Conservation (phyloP, 2,888 invertebrate species). For the Plagodis pulveraria region DNA sequence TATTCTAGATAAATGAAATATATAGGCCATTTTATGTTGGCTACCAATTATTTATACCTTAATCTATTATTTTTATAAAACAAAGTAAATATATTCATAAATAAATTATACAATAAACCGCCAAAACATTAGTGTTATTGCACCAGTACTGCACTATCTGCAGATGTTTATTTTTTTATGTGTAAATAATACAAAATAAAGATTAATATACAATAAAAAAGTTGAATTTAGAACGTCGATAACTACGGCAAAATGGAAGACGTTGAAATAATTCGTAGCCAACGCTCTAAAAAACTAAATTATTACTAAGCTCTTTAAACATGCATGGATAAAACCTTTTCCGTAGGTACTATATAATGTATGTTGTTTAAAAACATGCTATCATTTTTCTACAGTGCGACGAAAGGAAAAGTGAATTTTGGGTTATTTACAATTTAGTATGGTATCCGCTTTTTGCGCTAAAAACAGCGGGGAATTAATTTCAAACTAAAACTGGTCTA, state of each 20-base stretch:
- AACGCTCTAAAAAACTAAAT: slow-evolving; percentile 71
- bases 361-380: slow-evolving; percentile 32
- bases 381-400: slow-evolving; percentile 36
- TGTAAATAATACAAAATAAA: slow-evolving; percentile 34
- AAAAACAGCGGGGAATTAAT: background rate
- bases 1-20: slow-evolving; percentile 58
- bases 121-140: slow-evolving; percentile 73
- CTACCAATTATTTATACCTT: slow-evolving; percentile 78
- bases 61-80: slow-evolving; percentile 37
- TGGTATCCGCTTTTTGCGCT: slow-evolving; percentile 2
- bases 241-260: slow-evolving; percentile 76
- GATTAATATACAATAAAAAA: slow-evolving; percentile 34
- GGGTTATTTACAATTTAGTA: slow-evolving; percentile 25
- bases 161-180: slow-evolving; percentile 53
- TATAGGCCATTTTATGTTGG: slow-evolving; percentile 79
- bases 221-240: slow-evolving; percentile 36
- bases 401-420: slow-evolving; percentile 16
- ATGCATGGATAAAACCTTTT: slow-evolving; percentile 45
- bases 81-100: slow-evolving; percentile 59
- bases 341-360: slow-evolving; percentile 17
- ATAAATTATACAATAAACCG: slow-evolving; percentile 68
- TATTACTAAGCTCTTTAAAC: slow-evolving; percentile 61
- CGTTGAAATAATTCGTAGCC: slow-evolving; percentile 83
- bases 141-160: slow-evolving; percentile 74
- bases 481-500: background rate